Conservation (phyloP, 2,888 invertebrate genomes). For the Leucozona laternaria region DNA sequence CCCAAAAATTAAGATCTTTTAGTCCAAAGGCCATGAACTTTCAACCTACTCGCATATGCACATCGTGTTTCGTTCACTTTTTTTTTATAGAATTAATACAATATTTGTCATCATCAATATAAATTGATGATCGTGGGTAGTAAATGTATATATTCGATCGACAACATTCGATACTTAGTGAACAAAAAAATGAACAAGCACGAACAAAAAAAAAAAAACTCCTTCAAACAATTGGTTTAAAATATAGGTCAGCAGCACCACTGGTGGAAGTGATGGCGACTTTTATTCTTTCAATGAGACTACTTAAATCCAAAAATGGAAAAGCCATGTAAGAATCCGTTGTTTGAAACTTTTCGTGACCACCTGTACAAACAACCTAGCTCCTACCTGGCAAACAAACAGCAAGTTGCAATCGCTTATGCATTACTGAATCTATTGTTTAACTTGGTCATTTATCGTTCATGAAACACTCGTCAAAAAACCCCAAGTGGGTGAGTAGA, state of each 20-base stretch:
- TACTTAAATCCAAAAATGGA: slow-evolving; percentile 45
- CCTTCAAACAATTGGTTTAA: slow-evolving; percentile 39
- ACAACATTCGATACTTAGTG: slow-evolving; percentile 28
- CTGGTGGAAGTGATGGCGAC: slow-evolving; percentile 4
- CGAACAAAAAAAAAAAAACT: slow-evolving; percentile 6
- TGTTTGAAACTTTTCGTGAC: slow-evolving; percentile 9
- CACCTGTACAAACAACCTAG: slow-evolving; percentile 44
- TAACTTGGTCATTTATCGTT: slow-evolving; percentile 49
- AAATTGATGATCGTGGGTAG: slow-evolving; percentile 51
- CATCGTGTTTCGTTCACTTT: background rate
- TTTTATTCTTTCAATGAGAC: slow-evolving; percentile 10
- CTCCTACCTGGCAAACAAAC: slow-evolving; percentile 14
- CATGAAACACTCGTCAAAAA: slow-evolving; percentile 17
- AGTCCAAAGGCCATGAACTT: slow-evolving; percentile 41
- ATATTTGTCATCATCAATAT: slow-evolving; percentile 63
- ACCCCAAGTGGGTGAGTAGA: slow-evolving; percentile 27
- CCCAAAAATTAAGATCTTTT: background rate
- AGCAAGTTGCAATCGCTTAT: slow-evolving; percentile 46
- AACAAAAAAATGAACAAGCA: slow-evolving; percentile 7
- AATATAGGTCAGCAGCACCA: slow-evolving; percentile 67
- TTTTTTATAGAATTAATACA: slow-evolving; percentile 36
- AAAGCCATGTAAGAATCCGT: slow-evolving; percentile 5
- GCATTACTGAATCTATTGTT: slow-evolving; percentile 50
- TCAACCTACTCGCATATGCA: slow-evolving; percentile 28
- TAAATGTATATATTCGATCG: background rate